phyloP scores from a whole-genome alignment of 2,797 vertebrate genomes.

The Mionectes olivaceus region DNA sequence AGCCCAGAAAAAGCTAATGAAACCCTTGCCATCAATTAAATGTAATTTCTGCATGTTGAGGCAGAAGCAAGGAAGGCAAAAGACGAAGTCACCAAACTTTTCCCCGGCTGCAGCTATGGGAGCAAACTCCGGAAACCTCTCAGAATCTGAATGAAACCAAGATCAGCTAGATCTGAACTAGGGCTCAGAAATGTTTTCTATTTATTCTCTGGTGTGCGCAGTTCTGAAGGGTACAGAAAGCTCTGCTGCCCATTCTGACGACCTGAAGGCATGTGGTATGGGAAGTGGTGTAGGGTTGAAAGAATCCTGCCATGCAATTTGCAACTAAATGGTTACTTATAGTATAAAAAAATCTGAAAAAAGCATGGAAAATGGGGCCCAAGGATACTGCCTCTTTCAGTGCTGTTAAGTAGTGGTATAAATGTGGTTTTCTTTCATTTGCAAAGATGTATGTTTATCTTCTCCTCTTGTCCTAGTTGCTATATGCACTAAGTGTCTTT shows the following conservation, averaged over 20 bases:
- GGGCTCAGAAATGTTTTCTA: background rate
- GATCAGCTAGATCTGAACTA: background rate
- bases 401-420: background rate
- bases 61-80: background rate
- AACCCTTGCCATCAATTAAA: constrained; percentile 25
- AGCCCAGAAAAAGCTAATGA: constrained; percentile 7
- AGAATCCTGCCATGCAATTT: background rate
- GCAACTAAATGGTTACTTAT: background rate
- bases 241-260: background rate
- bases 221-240: background rate
- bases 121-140: background rate
- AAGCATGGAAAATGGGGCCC: background rate
- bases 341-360: background rate
- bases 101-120: background rate
- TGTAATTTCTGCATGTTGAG: background rate
- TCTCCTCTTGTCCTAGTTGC: background rate
- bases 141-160: background rate
- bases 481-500: background rate
- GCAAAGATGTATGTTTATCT: background rate
- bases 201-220: background rate
- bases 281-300: background rate
- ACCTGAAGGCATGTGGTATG: background rate
- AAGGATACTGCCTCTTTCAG: background rate
- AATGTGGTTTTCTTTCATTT: background rate
- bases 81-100: background rate